phyloP scores from a whole-genome alignment of 1,140 invertebrate species.

The Scaptomyza graminum region DNA sequence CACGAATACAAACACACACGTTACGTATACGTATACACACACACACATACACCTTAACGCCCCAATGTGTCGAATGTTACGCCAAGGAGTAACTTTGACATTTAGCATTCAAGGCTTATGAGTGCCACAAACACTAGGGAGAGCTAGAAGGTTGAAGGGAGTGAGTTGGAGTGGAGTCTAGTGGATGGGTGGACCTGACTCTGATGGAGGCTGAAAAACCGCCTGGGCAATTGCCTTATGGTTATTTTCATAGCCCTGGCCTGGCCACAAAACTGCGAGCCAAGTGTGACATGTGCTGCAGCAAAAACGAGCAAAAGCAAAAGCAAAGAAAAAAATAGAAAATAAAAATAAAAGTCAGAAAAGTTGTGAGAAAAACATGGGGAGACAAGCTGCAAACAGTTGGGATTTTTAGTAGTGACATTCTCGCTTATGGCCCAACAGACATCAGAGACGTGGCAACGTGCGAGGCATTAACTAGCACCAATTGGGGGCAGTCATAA shows the following conservation, averaged over 20 bases:
- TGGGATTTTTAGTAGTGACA: slow-evolving; percentile 61
- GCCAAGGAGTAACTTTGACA: slow-evolving; percentile 82
- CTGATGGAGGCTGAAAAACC: slow-evolving; percentile 48
- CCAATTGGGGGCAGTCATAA: slow-evolving; percentile 25
- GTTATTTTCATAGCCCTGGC: slow-evolving; percentile 81
- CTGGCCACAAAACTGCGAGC: slow-evolving; percentile 78
- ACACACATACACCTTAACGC: slow-evolving; percentile 71
- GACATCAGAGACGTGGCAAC: slow-evolving; percentile 26
- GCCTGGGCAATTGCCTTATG: slow-evolving; percentile 80
- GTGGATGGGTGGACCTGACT: not conserved
- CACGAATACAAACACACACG: not conserved
- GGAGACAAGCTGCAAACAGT: slow-evolving; percentile 59
- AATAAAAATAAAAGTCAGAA: slow-evolving; percentile 2
- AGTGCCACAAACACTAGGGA: slow-evolving; percentile 60
- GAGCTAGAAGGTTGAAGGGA: not conserved
- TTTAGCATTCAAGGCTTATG: slow-evolving; percentile 83
- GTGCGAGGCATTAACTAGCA: slow-evolving; percentile 34
- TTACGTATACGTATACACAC: no score
- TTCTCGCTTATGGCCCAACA: slow-evolving; percentile 34
- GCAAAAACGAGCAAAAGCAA: slow-evolving; percentile 38
- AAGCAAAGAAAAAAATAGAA: slow-evolving; percentile 11
- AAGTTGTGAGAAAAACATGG: slow-evolving; percentile 25
- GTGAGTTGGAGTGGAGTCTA: not conserved
- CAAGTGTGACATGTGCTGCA: slow-evolving; percentile 73
- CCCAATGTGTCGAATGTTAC: slow-evolving; percentile 81